A percentile compares a stretch with the other conserved stretches of the same genome.
These are phyloP conservation scores for Crambe crambe DNA, from an alignment of 37 sponge, comb jelly and placozoan species.

Conservation along the genomic window DNA sequence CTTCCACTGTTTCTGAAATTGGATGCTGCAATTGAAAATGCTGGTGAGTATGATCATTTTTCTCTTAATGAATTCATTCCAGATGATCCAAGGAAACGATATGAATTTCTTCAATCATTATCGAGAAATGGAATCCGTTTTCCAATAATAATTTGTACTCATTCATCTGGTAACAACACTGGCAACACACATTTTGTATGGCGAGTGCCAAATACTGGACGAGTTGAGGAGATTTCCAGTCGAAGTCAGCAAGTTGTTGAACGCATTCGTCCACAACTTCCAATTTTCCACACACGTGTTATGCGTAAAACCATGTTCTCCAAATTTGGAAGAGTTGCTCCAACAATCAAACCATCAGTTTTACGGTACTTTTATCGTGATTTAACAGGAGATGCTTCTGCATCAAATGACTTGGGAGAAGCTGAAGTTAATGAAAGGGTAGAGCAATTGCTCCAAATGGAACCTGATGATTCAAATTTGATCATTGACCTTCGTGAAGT, in stretches of 20 bases:
- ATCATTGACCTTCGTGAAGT: neutral
- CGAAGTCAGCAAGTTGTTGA: slow-evolving; percentile 21
- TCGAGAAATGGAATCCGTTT: neutral
- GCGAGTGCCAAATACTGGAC: slow-evolving; percentile 14
- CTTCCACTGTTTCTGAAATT: neutral
- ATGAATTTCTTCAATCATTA: slow-evolving; percentile 17
- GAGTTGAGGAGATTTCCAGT: neutral
- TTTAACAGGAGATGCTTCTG: slow-evolving; percentile 37
- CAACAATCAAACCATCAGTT: slow-evolving; percentile 12
- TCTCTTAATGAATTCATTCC: slow-evolving; percentile 19
- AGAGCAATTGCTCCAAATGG: neutral
- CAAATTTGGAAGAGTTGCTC: slow-evolving; percentile 48
- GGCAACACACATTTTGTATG: slow-evolving; percentile 55
- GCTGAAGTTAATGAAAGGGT: slow-evolving; percentile 33
- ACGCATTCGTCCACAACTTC: slow-evolving; percentile 14
- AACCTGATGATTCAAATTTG: neutral
- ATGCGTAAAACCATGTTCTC: slow-evolving; percentile 16
- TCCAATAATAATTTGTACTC: slow-evolving; percentile 22
- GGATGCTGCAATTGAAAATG: neutral
- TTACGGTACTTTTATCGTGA: slow-evolving; percentile 17
- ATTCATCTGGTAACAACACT: slow-evolving; percentile 41
- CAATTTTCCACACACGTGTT: slow-evolving; percentile 27
- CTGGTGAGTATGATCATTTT: neutral
- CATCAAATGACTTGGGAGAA: slow-evolving; percentile 4
- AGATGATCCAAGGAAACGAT: neutral